Evolutionary conservation across 2,113 vertebrate genomes (phyloP).

Genomic region (Tonatia bakeri): DNA sequence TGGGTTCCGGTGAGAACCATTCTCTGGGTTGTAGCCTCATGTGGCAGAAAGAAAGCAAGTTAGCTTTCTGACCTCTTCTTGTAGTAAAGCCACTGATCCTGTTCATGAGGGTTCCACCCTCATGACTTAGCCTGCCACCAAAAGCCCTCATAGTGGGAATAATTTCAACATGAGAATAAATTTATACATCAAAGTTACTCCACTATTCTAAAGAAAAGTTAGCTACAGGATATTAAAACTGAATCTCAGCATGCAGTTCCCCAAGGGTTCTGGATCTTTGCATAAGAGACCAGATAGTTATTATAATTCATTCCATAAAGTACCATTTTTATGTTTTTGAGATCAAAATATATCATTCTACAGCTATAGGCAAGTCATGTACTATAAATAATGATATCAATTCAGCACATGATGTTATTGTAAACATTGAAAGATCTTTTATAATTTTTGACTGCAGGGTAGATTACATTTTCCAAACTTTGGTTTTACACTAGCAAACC

Average conservation of each 20-base stretch:
- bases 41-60: not conserved
- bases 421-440: constrained; percentile 31
- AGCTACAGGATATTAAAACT: not conserved
- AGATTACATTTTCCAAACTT: not conserved
- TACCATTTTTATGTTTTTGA: constrained; percentile 28
- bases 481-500: not conserved
- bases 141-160: not conserved
- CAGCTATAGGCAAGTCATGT: not conserved
- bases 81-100: not conserved
- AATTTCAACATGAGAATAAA: constrained; percentile 3
- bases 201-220: not conserved
- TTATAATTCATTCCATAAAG: constrained; percentile 39
- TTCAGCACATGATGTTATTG: not conserved
- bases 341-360: constrained; percentile 32
- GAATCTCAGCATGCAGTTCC: not conserved
- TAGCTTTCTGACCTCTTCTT: not conserved
- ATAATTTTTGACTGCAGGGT: not conserved
- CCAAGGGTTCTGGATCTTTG: not conserved
- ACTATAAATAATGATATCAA: constrained; percentile 5
- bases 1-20: not conserved
- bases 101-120: not conserved
- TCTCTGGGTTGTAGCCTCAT: not conserved
- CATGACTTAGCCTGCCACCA: not conserved
- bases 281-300: not conserved
- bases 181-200: constrained; percentile 9